These are phyloP conservation scores for Thinocorus orbignyianus DNA, from an alignment of 2,113 vertebrate genomes.

Conservation along the genomic window DNA sequence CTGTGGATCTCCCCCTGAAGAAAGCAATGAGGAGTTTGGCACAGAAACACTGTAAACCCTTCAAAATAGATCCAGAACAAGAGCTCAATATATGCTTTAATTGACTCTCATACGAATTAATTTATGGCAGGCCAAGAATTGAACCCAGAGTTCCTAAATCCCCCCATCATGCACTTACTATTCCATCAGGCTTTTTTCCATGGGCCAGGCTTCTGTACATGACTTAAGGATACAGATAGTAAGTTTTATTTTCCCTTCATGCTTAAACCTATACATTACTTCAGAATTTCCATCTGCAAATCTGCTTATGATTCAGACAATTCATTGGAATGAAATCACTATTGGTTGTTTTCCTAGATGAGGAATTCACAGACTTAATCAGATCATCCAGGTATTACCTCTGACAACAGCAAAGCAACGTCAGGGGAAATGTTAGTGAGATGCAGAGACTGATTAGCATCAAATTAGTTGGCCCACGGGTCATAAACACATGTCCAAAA, in stretches of 20 bases:
- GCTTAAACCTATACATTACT: neutral
- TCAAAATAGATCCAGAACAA: neutral
- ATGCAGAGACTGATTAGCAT: neutral
- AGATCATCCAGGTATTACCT: neutral
- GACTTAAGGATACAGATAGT: neutral
- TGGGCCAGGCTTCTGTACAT: neutral
- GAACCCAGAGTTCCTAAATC: neutral
- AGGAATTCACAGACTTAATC: neutral
- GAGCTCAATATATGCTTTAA: neutral
- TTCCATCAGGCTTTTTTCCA: neutral
- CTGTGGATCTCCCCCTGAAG: neutral
- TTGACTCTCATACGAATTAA: neutral
- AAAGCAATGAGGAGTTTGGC: neutral
- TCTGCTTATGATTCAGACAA: neutral
- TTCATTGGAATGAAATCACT: neutral
- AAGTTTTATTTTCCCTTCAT: neutral
- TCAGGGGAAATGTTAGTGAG: neutral
- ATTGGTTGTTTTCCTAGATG: neutral
- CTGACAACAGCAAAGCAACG: neutral
- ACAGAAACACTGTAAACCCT: neutral
- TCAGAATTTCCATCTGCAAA: neutral
- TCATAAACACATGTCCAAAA: neutral
- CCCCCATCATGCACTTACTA: neutral
- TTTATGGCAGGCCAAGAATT: neutral
- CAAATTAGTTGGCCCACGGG: neutral